Base-by-base conservation (phyloP, 2,113 vertebrate species). In the Prunella himalayana region DNA sequence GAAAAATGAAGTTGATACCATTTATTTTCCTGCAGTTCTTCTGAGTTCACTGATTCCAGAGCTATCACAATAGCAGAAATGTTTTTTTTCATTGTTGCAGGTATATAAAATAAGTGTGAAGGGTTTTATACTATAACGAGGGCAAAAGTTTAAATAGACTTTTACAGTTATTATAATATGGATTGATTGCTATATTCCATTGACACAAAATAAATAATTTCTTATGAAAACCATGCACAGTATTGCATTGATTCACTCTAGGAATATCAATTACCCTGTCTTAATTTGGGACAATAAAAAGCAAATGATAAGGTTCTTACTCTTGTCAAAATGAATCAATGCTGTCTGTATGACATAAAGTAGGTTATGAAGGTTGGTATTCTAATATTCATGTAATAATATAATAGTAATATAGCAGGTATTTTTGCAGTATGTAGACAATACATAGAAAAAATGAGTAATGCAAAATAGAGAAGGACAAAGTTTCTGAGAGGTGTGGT, bases 261-360 rank as follows among this genome's bases (percentile, higher is more conserved):
- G 54, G 45, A 87, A 16, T 83, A 79, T 86, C 57, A 82, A 76
- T 88, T 92, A 70, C 23, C 37, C 27, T 77, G 20, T 77, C 60
- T 77, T 92, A 90, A 84, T 8, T 64, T 42, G 35, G 49, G 33
- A 65, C 72, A 90, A 51, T 78, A 69, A 76, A 76, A 88, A 80
- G n/a, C 66, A 86, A 93, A 82, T 41, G 6, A 30, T 72, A 70
- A 61, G n/a, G 25, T 70, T 92, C 70, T 94, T 90, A 83, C 37
- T 82, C 31, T 49, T 94, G 87, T 90, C 90, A 88, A 63, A 92
- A 78, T 81, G 28, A 94, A 86, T 92, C 79, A 77, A 35, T 88
- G 59, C 30, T 80, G 11, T 50, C 71, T 68, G 9, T 77, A 31
- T 91, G 71, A 93, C 12, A 77, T 53, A 60, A 68, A 71, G 13